Base-by-base conservation (phyloP, 2,113 vertebrate genomes). In the Esox niger region DNA sequence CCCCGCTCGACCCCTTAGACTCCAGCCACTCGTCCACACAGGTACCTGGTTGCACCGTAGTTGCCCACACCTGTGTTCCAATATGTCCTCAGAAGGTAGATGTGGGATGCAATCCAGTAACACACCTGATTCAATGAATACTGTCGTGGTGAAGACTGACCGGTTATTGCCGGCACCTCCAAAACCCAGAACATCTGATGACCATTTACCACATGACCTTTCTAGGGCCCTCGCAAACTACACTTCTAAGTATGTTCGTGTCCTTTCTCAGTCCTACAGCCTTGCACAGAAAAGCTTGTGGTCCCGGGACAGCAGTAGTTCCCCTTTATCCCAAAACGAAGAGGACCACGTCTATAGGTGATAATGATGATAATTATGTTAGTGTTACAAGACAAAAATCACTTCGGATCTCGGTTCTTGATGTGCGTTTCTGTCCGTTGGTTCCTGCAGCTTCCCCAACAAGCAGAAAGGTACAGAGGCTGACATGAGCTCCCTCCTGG, bases 331-430 rank as follows among this genome's bases (percentile, higher is more conserved):
- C 13, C 57, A 59, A 15, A 82, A 85, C 15, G 95, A 95, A 84
- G 96, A 96, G 76, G 95, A 98, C 30, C 95, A 98, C 92, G 94
- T 97, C 20, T 97, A 97, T 90, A 98, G 96, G 96, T 95, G 91
- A 43, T 17, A 43, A 43, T 43, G 13, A 15, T 43, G 17, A 43
- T 43, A 43, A 43, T 43, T 43, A 15, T 43, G 38, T 17, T 17
- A 3, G 38, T 43, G 13, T 43, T 15, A 15, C 38, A 43, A 43
- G 38, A 43, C 38, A 54, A 54, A n/a, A 54, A 8, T 2, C 8
- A 54, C 23, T 8, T 54, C 23, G 23, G 49, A 25, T 54, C 20
- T 54, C 49, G n/a, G 49, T 25, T 54, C 8, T n/a, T 54, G 49
- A 25, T 54, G 49, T 25, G 27, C 21, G 21, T 7, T 13, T 66